These are phyloP conservation scores for Cyprinodon tularosa DNA, from an alignment of 2,113 vertebrate species.

Conservation along the genomic window DNA sequence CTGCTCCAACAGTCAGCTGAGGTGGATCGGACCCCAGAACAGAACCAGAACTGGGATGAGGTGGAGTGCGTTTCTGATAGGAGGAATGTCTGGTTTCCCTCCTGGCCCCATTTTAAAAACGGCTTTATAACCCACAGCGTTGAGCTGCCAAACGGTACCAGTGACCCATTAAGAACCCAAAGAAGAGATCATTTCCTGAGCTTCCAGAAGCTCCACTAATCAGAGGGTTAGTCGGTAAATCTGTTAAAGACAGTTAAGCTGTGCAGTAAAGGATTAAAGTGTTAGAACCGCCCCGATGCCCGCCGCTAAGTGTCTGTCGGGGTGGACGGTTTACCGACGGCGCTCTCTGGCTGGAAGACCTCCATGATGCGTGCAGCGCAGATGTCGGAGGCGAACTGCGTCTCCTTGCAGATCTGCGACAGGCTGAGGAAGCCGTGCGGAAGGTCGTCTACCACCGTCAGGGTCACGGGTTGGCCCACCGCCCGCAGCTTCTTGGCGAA, in stretches of 20 bases:
- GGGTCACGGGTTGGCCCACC: constrained; percentile 80
- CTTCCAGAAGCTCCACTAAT: not conserved
- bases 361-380: constrained; percentile 81
- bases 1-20: too few species aligned
- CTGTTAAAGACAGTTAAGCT: not conserved
- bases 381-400: constrained; percentile 74
- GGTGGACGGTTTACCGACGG: constrained; percentile 7
- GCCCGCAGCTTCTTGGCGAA: constrained; percentile 85
- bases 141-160: too few species aligned
- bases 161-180: not conserved
- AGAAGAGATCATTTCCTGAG: not conserved
- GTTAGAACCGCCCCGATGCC: constrained; percentile 12
- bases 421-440: constrained; percentile 92
- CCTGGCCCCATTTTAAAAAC: too few species aligned
- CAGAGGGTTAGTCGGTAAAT: not conserved
- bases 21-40: too few species aligned
- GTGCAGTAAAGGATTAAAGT: constrained; percentile 28
- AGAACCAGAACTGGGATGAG: too few species aligned
- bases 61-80: too few species aligned
- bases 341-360: constrained; percentile 67
- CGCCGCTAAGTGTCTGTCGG: constrained; percentile 1
- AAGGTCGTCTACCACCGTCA: constrained; percentile 86
- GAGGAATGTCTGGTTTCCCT: too few species aligned
- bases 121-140: too few species aligned
- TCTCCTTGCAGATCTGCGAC: constrained; percentile 82